These are phyloP conservation scores for Bettongia penicillata DNA, from an alignment of 2,113 vertebrate genomes.

Conservation along the genomic window DNA sequence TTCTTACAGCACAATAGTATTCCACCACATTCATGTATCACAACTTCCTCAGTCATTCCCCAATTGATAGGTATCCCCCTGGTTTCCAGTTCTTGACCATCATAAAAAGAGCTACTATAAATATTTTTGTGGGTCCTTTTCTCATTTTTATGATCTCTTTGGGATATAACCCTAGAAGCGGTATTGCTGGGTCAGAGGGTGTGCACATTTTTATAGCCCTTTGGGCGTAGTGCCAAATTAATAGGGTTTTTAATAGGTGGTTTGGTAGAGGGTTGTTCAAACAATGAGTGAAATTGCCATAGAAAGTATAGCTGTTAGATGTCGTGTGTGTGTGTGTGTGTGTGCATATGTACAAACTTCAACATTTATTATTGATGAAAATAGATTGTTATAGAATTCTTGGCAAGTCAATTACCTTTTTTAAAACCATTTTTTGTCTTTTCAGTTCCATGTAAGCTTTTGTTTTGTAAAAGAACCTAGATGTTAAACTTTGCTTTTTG, in stretches of 20 bases:
- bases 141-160: too few relatives aligned
- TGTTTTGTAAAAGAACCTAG: not conserved
- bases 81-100: too few relatives aligned
- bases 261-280: not conserved
- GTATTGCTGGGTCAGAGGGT: too few relatives aligned
- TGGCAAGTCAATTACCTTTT: not conserved
- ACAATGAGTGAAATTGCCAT: not conserved
- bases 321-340: not conserved
- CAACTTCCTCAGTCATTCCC: too few relatives aligned
- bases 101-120: too few relatives aligned
- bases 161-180: too few relatives aligned
- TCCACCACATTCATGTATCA: too few relatives aligned
- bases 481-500: not conserved
- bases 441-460: not conserved
- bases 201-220: too few relatives aligned
- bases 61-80: too few relatives aligned
- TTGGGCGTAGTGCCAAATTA: not conserved
- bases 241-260: not conserved
- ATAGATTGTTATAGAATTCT: not conserved
- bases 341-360: not conserved
- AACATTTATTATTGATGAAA: not conserved
- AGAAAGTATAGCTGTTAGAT: not conserved
- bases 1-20: too few relatives aligned
- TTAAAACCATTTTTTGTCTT: not conserved
- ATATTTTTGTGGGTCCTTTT: too few relatives aligned